Percentiles rank a stretch among this genome's conserved stretches.
Conservation (phyloP, 2,888 invertebrate species). For the Machimus atricapillus region DNA sequence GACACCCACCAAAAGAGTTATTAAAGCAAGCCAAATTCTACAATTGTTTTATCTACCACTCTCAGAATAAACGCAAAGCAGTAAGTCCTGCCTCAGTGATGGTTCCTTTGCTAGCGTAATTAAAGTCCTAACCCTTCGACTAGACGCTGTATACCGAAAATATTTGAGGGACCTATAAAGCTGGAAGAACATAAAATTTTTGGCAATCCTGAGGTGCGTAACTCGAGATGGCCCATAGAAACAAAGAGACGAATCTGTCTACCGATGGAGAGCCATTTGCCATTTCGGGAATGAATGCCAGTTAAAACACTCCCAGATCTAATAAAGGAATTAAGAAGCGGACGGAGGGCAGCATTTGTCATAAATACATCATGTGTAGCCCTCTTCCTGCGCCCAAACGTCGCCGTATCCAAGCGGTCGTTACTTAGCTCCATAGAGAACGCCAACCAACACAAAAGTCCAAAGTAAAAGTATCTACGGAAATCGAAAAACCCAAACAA, state of each 20-base stretch:
- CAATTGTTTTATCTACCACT: background rate
- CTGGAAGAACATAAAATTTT: background rate
- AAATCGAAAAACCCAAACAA: slow-evolving; percentile 40
- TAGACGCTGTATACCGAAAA: background rate
- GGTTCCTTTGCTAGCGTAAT: background rate
- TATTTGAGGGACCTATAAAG: background rate
- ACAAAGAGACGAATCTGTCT: background rate
- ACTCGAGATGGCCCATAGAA: background rate
- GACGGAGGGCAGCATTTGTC: slow-evolving; percentile 5
- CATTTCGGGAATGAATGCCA: background rate
- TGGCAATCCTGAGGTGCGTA: background rate
- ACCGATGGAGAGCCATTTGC: background rate
- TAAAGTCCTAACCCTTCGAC: background rate
- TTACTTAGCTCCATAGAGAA: background rate
- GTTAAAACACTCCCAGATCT: slow-evolving; percentile 1
- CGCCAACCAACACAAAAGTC: slow-evolving; percentile 3
- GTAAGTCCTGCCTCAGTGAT: background rate
- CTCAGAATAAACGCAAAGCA: background rate
- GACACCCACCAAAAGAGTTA: background rate
- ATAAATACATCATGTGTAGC: slow-evolving; percentile 18
- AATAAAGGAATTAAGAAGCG: slow-evolving; percentile 20
- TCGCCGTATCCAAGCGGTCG: background rate
- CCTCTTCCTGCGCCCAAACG: background rate
- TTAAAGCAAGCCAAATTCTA: background rate
- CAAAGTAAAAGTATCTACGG: slow-evolving; percentile 2